Evolutionary conservation across 2,797 vertebrate species (phyloP).

Genomic region (Anisognathus igniventris): DNA sequence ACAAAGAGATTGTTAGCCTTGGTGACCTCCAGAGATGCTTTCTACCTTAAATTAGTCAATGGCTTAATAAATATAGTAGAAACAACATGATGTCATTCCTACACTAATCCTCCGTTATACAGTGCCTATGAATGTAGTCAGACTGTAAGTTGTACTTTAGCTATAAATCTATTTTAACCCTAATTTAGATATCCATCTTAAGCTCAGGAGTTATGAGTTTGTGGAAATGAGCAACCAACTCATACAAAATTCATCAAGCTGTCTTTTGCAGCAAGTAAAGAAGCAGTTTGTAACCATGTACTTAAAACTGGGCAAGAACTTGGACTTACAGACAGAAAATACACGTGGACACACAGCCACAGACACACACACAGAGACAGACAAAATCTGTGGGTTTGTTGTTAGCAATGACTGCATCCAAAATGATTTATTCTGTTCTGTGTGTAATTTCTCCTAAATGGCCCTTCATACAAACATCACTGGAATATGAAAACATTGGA

Average conservation of each 20-base stretch:
- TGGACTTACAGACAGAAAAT: not conserved
- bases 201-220: no score
- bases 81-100: not conserved
- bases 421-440: not conserved
- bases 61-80: not conserved
- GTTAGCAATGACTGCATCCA: not conserved
- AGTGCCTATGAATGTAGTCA: not conserved
- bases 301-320: not conserved
- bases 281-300: not conserved
- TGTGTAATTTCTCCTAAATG: not conserved
- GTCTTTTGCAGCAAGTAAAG: not conserved
- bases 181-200: not conserved
- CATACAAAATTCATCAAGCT: not conserved
- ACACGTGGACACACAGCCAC: rapidly evolving
- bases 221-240: not conserved
- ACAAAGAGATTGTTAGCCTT: not conserved
- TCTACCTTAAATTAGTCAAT: not conserved
- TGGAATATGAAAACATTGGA: not conserved
- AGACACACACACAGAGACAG: rapidly evolving
- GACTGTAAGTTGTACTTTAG: not conserved
- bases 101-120: not conserved
- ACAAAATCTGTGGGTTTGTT: not conserved
- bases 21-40: not conserved
- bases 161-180: not conserved
- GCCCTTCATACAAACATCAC: not conserved